Conservation (phyloP, 92 coral and sea anemone genomes). For the Isaurus tuberculatus region DNA sequence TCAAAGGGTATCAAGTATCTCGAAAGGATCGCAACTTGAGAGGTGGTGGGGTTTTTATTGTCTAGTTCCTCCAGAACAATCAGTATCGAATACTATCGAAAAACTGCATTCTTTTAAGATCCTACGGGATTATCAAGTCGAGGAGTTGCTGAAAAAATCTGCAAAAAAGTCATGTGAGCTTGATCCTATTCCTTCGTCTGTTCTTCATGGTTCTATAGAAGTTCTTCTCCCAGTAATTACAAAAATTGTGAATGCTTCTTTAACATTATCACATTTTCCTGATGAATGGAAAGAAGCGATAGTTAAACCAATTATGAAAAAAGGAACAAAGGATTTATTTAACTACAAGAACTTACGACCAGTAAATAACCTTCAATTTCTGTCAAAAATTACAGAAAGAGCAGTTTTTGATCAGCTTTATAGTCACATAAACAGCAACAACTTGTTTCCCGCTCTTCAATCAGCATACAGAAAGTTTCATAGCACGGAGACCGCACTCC, state of each 20-base stretch:
- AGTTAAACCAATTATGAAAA: neutral
- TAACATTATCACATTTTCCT: neutral
- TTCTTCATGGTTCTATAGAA: neutral
- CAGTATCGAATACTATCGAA: constrained; percentile 1
- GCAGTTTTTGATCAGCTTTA: too few species aligned
- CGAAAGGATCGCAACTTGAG: constrained; percentile 27
- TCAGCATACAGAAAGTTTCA: neutral
- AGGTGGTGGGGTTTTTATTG: constrained; percentile 23
- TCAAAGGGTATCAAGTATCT: neutral
- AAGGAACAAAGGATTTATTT: neutral
- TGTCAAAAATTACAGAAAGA: too few species aligned
- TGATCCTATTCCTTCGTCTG: neutral
- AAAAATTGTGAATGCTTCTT: neutral
- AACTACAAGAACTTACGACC: neutral
- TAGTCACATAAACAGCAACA: too few species aligned
- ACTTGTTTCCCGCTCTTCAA: neutral
- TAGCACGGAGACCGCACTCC: neutral
- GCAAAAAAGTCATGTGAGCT: constrained; percentile 12
- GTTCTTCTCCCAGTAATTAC: constrained; percentile 17
- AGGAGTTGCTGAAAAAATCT: constrained; percentile 5
- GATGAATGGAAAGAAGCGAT: neutral
- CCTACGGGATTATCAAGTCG: constrained; percentile 6
- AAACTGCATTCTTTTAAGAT: constrained; percentile 5
- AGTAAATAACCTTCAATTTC: too few species aligned
- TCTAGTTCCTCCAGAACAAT: constrained; percentile 3